Evolutionary conservation across 2,113 vertebrate genomes (phyloP).

Genomic region (Orthonyx spaldingii): DNA sequence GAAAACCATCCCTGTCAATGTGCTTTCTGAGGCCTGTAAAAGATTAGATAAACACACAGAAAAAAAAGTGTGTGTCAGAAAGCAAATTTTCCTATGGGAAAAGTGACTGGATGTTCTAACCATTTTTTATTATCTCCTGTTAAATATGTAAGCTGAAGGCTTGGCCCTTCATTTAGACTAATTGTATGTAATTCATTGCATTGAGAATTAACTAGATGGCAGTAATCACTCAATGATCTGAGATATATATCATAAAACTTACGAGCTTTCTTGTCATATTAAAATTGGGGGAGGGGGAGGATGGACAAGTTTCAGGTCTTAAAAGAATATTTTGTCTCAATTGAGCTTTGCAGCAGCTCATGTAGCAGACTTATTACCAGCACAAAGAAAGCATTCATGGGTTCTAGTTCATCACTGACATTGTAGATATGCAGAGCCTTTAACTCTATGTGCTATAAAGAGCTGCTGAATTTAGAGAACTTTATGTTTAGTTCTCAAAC

Average conservation of each 20-base stretch:
- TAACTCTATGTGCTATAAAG: not conserved
- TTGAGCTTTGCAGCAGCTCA: not conserved
- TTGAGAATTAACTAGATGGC: slow-evolving; percentile 21
- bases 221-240: slow-evolving; percentile 22
- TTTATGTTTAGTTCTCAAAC: not conserved
- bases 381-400: not conserved
- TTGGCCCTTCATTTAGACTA: not conserved
- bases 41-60: not conserved
- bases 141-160: not conserved
- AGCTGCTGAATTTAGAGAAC: not conserved
- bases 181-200: not conserved
- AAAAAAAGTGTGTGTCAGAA: not conserved
- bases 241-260: not conserved
- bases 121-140: not conserved
- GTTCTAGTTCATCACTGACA: not conserved
- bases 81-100: not conserved
- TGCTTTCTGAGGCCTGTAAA: not conserved
- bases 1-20: not conserved
- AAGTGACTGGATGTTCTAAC: not conserved
- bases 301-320: not conserved
- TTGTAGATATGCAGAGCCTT: not conserved
- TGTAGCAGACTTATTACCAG: not conserved
- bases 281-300: not conserved
- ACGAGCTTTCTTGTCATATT: not conserved
- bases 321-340: slow-evolving; percentile 8